phyloP scores from a whole-genome alignment of 2,797 vertebrate genomes.

The Cyprinodon diabolis region DNA sequence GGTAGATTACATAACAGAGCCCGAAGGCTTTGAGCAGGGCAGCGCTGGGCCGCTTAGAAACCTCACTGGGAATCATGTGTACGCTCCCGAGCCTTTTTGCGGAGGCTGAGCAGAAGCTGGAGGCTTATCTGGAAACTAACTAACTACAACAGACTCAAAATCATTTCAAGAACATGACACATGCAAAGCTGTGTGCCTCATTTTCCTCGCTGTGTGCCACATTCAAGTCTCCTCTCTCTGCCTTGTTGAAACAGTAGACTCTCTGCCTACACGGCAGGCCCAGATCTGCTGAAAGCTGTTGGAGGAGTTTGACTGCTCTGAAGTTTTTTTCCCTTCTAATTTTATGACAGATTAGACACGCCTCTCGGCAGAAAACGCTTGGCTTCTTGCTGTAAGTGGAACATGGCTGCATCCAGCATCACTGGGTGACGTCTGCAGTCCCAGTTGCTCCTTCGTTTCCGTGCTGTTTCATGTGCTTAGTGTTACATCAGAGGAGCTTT shows the following conservation, averaged over 20 bases:
- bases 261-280: slow-evolving; percentile 32
- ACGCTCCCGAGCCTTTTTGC: slow-evolving; percentile 41
- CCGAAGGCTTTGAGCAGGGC: slow-evolving; percentile 59
- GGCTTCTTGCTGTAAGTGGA: slow-evolving; percentile 51
- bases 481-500: slow-evolving; percentile 48
- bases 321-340: slow-evolving; percentile 38
- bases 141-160: slow-evolving; percentile 32
- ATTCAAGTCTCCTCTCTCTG: slow-evolving; percentile 27
- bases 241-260: slow-evolving; percentile 19
- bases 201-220: slow-evolving; percentile 23
- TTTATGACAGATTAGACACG: slow-evolving; percentile 59
- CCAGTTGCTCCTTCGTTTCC: slow-evolving; percentile 47
- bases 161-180: slow-evolving; percentile 32
- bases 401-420: slow-evolving; percentile 43
- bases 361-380: slow-evolving; percentile 54
- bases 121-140: slow-evolving; percentile 50
- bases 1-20: slow-evolving; percentile 72
- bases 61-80: slow-evolving; percentile 56
- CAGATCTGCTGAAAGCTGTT: slow-evolving; percentile 29
- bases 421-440: slow-evolving; percentile 52
- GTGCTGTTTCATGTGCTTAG: slow-evolving; percentile 33
- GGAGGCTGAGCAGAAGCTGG: slow-evolving; percentile 42
- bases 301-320: slow-evolving; percentile 24
- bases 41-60: slow-evolving; percentile 46
- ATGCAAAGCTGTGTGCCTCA: slow-evolving; percentile 23